Percentiles rank a stretch among this genome's conserved stretches.
Evolutionary conservation across 2,797 vertebrate species (phyloP).

Genomic region (Anguilla marmorata): DNA sequence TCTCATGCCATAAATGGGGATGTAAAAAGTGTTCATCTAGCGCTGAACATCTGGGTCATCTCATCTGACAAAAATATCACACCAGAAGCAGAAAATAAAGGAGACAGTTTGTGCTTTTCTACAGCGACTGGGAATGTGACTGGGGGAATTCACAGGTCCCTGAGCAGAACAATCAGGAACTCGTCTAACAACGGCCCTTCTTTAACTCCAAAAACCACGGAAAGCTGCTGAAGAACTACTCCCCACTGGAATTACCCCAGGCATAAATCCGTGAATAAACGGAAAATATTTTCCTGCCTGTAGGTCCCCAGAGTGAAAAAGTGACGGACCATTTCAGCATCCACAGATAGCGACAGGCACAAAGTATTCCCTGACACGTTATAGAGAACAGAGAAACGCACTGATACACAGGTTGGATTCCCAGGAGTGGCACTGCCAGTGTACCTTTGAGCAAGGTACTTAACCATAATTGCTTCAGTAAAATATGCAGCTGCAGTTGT

Average conservation of each 20-base stretch:
- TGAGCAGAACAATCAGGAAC: neutral
- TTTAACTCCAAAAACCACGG: neutral
- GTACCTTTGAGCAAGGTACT: too few relatives aligned
- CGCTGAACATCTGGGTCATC: neutral
- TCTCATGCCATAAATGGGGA: too few relatives aligned
- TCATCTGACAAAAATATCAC: constrained; percentile 2
- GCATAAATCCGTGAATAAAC: neutral
- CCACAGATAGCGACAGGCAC: neutral
- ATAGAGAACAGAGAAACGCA: neutral
- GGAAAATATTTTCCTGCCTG: neutral
- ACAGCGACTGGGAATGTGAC: neutral
- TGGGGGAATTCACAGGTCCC: neutral
- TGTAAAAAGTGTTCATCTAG: neutral
- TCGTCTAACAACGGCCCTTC: neutral
- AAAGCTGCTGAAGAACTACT: neutral
- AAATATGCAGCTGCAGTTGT: too few relatives aligned
- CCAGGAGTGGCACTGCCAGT: too few relatives aligned
- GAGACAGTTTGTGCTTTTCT: neutral
- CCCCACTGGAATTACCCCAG: neutral
- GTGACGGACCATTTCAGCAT: neutral
- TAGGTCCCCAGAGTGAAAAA: neutral
- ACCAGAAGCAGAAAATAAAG: neutral
- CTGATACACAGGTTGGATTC: neutral
- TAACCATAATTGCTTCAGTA: too few relatives aligned
- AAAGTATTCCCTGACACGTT: neutral